Base-by-base conservation (phyloP, 2,113 vertebrate genomes). In the Pitta sordida region DNA sequence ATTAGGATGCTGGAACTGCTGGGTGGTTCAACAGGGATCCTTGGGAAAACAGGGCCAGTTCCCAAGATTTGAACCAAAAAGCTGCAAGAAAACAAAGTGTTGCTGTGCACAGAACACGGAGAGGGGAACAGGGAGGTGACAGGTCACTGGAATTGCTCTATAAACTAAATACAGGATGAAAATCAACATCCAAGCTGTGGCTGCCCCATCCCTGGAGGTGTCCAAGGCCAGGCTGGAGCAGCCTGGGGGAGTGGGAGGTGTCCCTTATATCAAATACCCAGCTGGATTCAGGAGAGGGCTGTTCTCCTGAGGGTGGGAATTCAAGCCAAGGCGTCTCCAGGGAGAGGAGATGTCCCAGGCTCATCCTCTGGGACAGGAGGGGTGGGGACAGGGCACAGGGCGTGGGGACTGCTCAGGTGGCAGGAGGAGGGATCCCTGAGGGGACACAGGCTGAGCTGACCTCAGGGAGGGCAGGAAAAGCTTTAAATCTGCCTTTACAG, bases 31-130 rank as follows among this genome's bases (percentile, higher is more conserved):
- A 19, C 36, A 6, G 60, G 26, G 18, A 68, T 36, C 69, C 46
- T 27, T 0, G 0, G 80, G 30, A 62, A 81, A 84, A 51, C 1
- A 5, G 23, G 13, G 4, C 49, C n/a, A 30, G 0, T 2, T 24
- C 44, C 63, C 69, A 9, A 20, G 92, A 4, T 10, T 58, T 58
- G 11, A 5, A 69, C 15, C 32, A n/a, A 20, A 56, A 60, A 10
- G 8, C 41, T 10, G 2, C 39, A 18, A 10, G 67, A 8, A n/a
- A 3, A n/a, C 41, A 3, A 15, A 36, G 58, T 19, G 2, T 2
- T 0, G 51, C 59, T 23, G n/a, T 3, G n/a, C 12, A 67, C 34
- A 19, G 23, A 53, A 2, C 43, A 4, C 0, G 0, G 63, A 52
- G 20, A 26, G 32, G 59, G 59, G 21, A 23, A 18, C 11, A 3